Percentiles rank a stretch among this genome's conserved stretches.
Evolutionary conservation across 2,797 vertebrate genomes (phyloP).

Genomic region (Hydrocynus forskahlii): DNA sequence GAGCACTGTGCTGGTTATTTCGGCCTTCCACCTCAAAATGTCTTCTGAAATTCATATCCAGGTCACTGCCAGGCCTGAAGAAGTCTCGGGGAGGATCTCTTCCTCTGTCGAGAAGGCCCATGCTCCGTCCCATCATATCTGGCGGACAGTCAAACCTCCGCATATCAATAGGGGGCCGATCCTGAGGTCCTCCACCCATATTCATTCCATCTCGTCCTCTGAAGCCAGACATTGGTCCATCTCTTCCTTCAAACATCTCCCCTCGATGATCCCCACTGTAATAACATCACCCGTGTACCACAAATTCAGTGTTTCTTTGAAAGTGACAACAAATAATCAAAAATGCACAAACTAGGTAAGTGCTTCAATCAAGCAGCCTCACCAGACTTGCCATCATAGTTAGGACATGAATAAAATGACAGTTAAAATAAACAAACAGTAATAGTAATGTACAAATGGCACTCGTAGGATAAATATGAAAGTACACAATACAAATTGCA

Average conservation of each 20-base stretch:
- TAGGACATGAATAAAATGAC: too few relatives aligned
- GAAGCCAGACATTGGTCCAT: constrained; percentile 89
- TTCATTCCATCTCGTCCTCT: constrained; percentile 92
- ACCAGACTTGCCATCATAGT: too few relatives aligned
- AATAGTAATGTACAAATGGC: too few relatives aligned
- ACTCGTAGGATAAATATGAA: too few relatives aligned
- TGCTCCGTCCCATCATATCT: constrained; percentile 85
- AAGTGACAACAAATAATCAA: background rate
- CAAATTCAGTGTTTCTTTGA: background rate
- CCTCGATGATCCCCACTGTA: constrained; percentile 92
- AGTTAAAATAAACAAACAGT: too few relatives aligned
- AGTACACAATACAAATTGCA: too few relatives aligned
- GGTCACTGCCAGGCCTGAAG: constrained; percentile 70
- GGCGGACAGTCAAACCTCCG: constrained; percentile 86
- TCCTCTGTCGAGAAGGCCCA: constrained; percentile 82
- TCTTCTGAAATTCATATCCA: constrained; percentile 80
- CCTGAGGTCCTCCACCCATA: constrained; percentile 86
- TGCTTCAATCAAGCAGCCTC: too few relatives aligned
- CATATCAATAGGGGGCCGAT: constrained; percentile 86
- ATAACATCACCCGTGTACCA: constrained; percentile 50
- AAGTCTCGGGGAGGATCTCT: constrained; percentile 83
- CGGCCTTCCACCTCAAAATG: constrained; percentile 72
- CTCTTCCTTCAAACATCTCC: constrained; percentile 92
- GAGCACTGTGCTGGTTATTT: constrained; percentile 77
- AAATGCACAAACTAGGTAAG: background rate